Base-by-base conservation (phyloP, 2,797 vertebrate species). In the Nyctibius grandis region DNA sequence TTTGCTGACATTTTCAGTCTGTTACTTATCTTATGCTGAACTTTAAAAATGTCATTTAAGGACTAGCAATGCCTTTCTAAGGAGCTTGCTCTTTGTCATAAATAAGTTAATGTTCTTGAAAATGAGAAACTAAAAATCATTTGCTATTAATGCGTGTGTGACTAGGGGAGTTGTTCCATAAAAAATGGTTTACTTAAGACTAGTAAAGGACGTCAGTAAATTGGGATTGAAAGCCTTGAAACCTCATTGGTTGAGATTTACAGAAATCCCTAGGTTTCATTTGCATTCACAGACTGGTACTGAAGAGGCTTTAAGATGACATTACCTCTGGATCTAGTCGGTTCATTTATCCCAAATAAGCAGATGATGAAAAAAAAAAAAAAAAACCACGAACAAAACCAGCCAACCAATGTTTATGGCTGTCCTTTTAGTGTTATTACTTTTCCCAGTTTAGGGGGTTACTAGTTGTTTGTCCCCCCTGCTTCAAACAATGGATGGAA, bases 1-100 rank as follows among this genome's bases (percentile, higher is more conserved):
- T 91, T 29, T 63, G 54, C n/a, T 83, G 95, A 91, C 89, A 90
- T 96, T 96, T 96, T 78, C 76, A 84, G 65, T 84, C 87, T 56
- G 53, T 65, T 95, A 86, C 94, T 86, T 91, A 88, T 56, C 60
- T 85, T 70, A 44, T 20, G 29, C n/a, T 94, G 89, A 94, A 96
- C 92, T 92, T 94, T 68, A 86, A 57, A 89, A 85, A 38, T 85
- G 78, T 9, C 60, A 86, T 94, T 90, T 89, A 78, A 9, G 0
- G 53, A 72, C 50, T 17, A 75, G 48, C 33, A 75, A 0, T 84
- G 69, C 57, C 45, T 91, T 89, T 76, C 73, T 47, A 20, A 85
- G 61, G 44, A 88, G 81, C 25, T 91, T 4, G 2, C 29, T 92
- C 34, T 91, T 93, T 72, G 54, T 79, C 42, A 4, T 65, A 33